Conservation (phyloP, 1,140 invertebrate species). For the Drosophila insularis region DNA sequence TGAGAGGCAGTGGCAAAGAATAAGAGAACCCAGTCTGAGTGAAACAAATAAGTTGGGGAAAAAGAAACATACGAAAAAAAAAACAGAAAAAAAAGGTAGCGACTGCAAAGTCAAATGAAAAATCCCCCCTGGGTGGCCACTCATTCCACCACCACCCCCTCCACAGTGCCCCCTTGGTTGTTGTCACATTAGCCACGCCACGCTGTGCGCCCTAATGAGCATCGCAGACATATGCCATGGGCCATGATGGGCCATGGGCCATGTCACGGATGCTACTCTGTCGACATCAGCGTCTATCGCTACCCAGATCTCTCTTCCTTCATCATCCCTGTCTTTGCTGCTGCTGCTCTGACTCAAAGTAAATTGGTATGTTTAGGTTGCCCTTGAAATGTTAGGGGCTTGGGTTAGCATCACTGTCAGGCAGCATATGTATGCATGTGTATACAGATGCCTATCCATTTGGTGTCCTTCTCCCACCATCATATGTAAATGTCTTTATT, state of each 20-base stretch:
- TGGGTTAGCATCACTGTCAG: background rate
- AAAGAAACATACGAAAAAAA: slow-evolving; percentile 1
- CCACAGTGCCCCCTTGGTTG: slow-evolving; percentile 31
- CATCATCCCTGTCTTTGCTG: background rate
- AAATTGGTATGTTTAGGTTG: slow-evolving; percentile 67
- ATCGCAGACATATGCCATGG: slow-evolving; percentile 73
- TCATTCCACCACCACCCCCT: slow-evolving; percentile 24
- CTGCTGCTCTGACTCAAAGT: slow-evolving; percentile 24
- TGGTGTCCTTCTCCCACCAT: slow-evolving; percentile 21
- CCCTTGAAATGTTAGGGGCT: slow-evolving; percentile 42
- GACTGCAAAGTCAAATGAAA: slow-evolving; percentile 73
- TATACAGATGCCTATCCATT: slow-evolving; percentile 10
- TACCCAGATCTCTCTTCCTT: slow-evolving; percentile 55
- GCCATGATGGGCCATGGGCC: slow-evolving; percentile 41
- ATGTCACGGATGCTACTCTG: slow-evolving; percentile 29
- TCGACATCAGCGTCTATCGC: slow-evolving; percentile 39
- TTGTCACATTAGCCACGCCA: slow-evolving; percentile 76
- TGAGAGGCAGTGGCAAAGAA: background rate
- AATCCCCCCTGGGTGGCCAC: slow-evolving; percentile 44
- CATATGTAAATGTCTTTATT: slow-evolving; percentile 68
- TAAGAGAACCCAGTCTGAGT: background rate
- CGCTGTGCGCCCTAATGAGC: slow-evolving; percentile 76
- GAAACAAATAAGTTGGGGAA: slow-evolving; percentile 58
- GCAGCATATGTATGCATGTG: background rate
- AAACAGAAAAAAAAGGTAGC: slow-evolving; percentile 35